Evolutionary conservation across 2,888 invertebrate species (phyloP), one percentile per base, ranked within the genome.

Genomic region (Acrobasis repandana): DNA sequence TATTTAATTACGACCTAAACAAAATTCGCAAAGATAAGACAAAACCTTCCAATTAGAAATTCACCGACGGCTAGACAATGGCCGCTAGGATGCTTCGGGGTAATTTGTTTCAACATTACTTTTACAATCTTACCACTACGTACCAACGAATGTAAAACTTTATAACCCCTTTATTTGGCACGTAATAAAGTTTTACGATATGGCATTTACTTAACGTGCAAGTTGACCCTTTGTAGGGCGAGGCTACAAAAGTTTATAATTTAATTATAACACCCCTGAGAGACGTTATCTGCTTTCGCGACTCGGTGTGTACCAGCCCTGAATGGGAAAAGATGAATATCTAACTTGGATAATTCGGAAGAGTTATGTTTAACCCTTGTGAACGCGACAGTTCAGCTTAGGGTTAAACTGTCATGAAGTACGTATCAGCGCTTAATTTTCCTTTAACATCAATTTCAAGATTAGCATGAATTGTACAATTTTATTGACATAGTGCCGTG

Each of bases 131-230:
- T 78, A 75, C 74, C 74, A 75, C 75, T 66, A 57, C n/a, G 64
- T 68, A 75, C 72, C 72, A 83, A 83, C 77, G 84, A 86, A 84
- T 86, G 85, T 85, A 85, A 86, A 88, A 86, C 82, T 84, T 83
- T 78, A 83, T 71, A 81, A 86, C 90, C 91, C 91, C 83, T 91
- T 90, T 86, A 90, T 90, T 90, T 88, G 82, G 85, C 88, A 87
- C 88, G 85, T 82, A 82, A 82, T 91, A 92, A 91, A 92, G 80
- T 90, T 92, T 91, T 90, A 91, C 81, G 88, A 88, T 81, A 84
- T 75, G 76, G 79, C 88, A 84, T 90, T 90, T 88, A 85, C 85
- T 88, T 86, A 82, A 82, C 82, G 85, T 74, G 73, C 78, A 79
- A 86, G 86, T 88, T 90, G 90, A 90, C 90, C 91, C 91, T 85